A percentile compares a stretch with the other conserved stretches of the same genome.
Evolutionary conservation across 2,888 invertebrate species (phyloP).

Genomic region (Epinotia nisella): DNA sequence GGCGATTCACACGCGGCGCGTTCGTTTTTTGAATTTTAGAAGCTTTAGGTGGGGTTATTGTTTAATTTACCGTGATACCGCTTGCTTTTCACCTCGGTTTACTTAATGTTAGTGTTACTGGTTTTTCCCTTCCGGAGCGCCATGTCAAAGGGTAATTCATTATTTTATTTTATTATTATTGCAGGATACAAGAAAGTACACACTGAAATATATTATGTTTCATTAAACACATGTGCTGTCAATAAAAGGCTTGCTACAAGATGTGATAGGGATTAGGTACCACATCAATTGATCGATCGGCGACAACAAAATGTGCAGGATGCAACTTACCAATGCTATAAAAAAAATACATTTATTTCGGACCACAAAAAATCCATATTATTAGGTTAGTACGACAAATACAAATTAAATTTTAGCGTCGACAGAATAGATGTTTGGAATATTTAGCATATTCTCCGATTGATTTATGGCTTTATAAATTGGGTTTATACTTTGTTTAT

Average conservation of each 20-base stretch:
- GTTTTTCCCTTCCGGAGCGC: neutral
- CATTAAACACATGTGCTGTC: too few relatives aligned
- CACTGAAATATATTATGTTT: too few relatives aligned
- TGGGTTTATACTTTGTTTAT: conserved; percentile 68
- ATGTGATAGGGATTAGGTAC: too few relatives aligned
- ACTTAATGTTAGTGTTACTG: neutral
- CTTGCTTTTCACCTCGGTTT: conserved; percentile 7
- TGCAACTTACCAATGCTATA: too few relatives aligned
- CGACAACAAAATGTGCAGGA: too few relatives aligned
- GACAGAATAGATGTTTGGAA: conserved; percentile 14
- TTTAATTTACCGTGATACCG: conserved; percentile 37
- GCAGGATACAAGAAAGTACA: too few relatives aligned
- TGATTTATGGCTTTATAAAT: conserved; percentile 65
- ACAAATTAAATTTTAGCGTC: neutral
- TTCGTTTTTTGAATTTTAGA: conserved; percentile 71
- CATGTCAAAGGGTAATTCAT: neutral
- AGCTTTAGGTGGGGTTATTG: conserved; percentile 46
- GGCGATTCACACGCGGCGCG: conserved; percentile 78
- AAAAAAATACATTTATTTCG: too few relatives aligned
- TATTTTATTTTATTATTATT: too few relatives aligned
- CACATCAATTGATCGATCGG: too few relatives aligned
- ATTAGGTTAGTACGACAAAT: too few relatives aligned
- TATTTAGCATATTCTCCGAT: conserved; percentile 51
- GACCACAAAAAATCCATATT: too few relatives aligned
- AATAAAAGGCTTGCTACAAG: too few relatives aligned